A percentile compares a stretch with the other conserved stretches of the same genome.
Conservation (phyloP, 2,113 vertebrate species). For the Pungitius pungitius region DNA sequence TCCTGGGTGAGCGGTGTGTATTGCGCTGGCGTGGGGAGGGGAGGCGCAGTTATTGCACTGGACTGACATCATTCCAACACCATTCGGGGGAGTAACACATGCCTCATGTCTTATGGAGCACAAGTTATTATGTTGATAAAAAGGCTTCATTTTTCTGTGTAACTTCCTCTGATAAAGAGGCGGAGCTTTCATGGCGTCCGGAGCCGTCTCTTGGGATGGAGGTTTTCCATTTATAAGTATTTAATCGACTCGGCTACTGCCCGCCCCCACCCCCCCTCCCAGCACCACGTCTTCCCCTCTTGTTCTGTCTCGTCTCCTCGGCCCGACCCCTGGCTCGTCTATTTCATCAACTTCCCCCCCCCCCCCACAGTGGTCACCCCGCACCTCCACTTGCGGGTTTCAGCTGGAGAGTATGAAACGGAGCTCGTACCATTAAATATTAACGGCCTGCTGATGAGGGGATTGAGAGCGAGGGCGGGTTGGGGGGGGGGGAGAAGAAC, state of each 20-base stretch:
- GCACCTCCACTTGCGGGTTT: slow-evolving; percentile 52
- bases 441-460: slow-evolving; percentile 78
- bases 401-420: slow-evolving; percentile 64
- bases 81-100: neutral
- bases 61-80: neutral
- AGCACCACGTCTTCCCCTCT: slow-evolving; percentile 21
- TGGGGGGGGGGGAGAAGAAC: slow-evolving; percentile 55
- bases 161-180: neutral
- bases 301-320: slow-evolving; percentile 28
- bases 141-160: no score
- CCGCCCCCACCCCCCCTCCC: no score
- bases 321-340: slow-evolving; percentile 23
- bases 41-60: neutral
- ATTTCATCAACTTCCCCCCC: slow-evolving; percentile 40
- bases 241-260: slow-evolving; percentile 18
- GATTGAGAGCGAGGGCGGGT: slow-evolving; percentile 65
- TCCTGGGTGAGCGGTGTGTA: slow-evolving; percentile 3
- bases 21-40: slow-evolving; percentile 5
- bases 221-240: neutral
- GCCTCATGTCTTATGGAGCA: neutral
- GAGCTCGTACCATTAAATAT: slow-evolving; percentile 82
- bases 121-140: neutral
- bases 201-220: neutral
- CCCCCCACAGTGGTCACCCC: slow-evolving; percentile 36
- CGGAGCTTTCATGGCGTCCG: neutral